Conservation (phyloP, 2,888 invertebrate species). For the Brachyptera putata region DNA sequence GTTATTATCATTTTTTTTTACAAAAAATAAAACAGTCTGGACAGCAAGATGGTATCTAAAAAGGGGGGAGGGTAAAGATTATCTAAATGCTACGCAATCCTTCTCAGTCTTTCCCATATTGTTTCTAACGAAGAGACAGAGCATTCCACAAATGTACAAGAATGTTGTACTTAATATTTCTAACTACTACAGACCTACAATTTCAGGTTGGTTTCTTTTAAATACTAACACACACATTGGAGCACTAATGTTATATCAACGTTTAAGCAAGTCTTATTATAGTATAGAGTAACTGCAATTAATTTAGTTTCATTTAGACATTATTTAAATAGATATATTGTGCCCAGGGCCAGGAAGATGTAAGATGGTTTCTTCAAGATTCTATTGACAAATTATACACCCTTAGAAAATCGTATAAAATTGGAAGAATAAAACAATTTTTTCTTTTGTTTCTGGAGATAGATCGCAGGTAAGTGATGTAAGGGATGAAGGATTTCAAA, state of each 20-base stretch:
- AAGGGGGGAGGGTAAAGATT: constrained; percentile 7
- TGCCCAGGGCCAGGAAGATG: constrained; percentile 31
- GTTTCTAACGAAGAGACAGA: constrained; percentile 27
- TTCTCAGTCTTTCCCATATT: constrained; percentile 33
- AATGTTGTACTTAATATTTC: constrained; percentile 32
- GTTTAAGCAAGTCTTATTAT: constrained; percentile 8
- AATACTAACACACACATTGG: too few relatives aligned
- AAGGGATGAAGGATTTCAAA: not conserved
- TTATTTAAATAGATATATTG: constrained; percentile 6
- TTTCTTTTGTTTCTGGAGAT: too few relatives aligned
- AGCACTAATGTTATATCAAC: not conserved
- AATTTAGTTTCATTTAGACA: constrained; percentile 3
- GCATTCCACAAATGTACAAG: constrained; percentile 27
- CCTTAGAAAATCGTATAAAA: constrained; percentile 28
- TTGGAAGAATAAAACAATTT: constrained; percentile 10
- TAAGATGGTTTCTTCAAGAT: constrained; percentile 6
- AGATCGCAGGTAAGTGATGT: not conserved
- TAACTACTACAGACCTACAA: not conserved
- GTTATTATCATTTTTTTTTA: not conserved
- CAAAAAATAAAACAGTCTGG: constrained; percentile 7
- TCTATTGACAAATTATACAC: not conserved
- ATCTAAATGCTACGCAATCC: constrained; percentile 16
- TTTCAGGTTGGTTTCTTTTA: not conserved
- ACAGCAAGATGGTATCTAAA: constrained; percentile 16
- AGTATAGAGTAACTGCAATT: not conserved